Conservation (phyloP, 2,888 invertebrate genomes). For the Toxonevra muliebris region DNA sequence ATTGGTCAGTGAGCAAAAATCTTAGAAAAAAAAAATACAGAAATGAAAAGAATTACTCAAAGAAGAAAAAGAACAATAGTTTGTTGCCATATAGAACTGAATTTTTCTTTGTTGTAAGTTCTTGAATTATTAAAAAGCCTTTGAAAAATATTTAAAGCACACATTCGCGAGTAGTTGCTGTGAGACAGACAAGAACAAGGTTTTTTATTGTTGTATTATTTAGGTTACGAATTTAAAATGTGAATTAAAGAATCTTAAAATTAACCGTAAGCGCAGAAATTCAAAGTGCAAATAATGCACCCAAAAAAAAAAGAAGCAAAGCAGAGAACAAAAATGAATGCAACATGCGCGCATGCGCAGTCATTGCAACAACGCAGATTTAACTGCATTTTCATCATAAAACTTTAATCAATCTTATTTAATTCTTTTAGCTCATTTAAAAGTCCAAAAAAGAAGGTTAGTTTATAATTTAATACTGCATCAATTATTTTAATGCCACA, state of each 20-base stretch:
- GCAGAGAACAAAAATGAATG: not conserved
- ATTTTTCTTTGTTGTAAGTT: not conserved
- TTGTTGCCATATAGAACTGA: not conserved
- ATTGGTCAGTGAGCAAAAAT: slow-evolving; percentile 20
- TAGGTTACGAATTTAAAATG: slow-evolving; percentile 21
- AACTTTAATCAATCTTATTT: too few relatives aligned
- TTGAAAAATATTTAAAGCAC: not conserved
- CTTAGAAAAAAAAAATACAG: not conserved
- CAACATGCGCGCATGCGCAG: slow-evolving; percentile 2
- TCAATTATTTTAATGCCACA: slow-evolving; percentile 5
- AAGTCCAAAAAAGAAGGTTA: too few relatives aligned
- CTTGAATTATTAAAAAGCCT: slow-evolving; percentile 3
- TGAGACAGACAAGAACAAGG: not conserved
- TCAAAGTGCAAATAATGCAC: too few relatives aligned
- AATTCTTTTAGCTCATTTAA: too few relatives aligned
- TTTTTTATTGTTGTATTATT: not conserved
- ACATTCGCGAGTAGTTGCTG: not conserved
- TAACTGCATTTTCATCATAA: not conserved
- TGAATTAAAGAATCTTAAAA: not conserved
- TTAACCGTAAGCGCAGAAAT: too few relatives aligned
- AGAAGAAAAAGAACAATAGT: not conserved
- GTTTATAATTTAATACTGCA: not conserved
- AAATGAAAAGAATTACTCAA: not conserved
- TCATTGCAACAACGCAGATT: not conserved
- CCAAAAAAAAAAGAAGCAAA: not conserved